Evolutionary conservation across 2,888 invertebrate species (phyloP).

Genomic region (Rhogogaster chlorosoma): DNA sequence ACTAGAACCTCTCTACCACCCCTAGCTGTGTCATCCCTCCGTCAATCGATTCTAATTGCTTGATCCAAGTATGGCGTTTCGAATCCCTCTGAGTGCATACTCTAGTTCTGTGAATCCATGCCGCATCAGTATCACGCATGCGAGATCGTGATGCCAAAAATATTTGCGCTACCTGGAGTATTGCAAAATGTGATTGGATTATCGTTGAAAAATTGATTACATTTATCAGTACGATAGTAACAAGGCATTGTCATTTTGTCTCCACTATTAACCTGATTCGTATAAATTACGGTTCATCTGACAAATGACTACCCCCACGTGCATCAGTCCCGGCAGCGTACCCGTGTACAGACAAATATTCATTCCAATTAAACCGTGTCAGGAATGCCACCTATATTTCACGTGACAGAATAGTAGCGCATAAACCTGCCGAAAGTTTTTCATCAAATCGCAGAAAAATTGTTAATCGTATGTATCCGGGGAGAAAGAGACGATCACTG

Average conservation of each 20-base stretch:
- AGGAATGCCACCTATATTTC: constrained; percentile 15
- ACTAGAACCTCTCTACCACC: constrained; percentile 11
- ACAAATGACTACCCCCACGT: constrained; percentile 20
- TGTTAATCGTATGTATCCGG: background rate
- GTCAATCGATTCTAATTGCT: constrained; percentile 39
- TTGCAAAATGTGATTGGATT: background rate
- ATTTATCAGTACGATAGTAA: background rate
- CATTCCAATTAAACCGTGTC: constrained; percentile 21
- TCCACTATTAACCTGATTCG: constrained; percentile 15
- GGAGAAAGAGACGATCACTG: background rate
- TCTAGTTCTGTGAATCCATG: constrained; percentile 1
- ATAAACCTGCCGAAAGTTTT: background rate
- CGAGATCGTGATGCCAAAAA: background rate
- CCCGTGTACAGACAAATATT: constrained; percentile 39
- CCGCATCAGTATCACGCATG: background rate
- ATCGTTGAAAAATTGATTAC: background rate
- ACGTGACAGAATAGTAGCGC: background rate
- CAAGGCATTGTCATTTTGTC: background rate
- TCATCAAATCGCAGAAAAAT: background rate
- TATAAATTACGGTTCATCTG: constrained; percentile 38
- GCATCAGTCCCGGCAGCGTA: background rate
- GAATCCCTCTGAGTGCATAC: constrained; percentile 6
- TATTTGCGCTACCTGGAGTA: background rate
- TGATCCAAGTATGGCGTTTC: constrained; percentile 15
- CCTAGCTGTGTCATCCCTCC: background rate